A percentile compares a stretch with the other conserved stretches of the same genome.
phyloP scores from a whole-genome alignment of 1,140 invertebrate species.

The Kradibia gibbosae region DNA sequence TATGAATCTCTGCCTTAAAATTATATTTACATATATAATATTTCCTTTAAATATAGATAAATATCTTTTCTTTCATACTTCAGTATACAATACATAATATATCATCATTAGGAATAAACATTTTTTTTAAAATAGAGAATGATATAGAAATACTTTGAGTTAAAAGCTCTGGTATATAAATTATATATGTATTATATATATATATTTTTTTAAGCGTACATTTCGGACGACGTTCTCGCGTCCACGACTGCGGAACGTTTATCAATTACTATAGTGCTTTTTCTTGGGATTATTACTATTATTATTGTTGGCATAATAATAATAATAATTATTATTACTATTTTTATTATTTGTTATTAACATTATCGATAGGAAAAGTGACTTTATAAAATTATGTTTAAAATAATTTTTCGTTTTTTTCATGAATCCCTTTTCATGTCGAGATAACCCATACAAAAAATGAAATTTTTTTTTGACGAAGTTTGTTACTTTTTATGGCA shows the following conservation, averaged over 20 bases:
- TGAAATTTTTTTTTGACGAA: neutral
- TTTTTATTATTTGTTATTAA: slow-evolving; percentile 70
- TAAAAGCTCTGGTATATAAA: slow-evolving; percentile 40
- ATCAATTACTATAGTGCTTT: slow-evolving; percentile 35
- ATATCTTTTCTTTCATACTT: slow-evolving; percentile 44
- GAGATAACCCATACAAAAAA: slow-evolving; percentile 34
- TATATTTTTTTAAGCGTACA: slow-evolving; percentile 47
- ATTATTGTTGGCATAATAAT: slow-evolving; percentile 23
- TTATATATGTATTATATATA: slow-evolving; percentile 39
- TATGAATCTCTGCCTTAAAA: slow-evolving; percentile 36
- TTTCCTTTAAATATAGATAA: slow-evolving; percentile 42
- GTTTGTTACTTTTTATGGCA: neutral
- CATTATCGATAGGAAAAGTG: slow-evolving; percentile 19
- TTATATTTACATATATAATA: slow-evolving; percentile 43
- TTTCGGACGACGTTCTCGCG: slow-evolving; percentile 45
- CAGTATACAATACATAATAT: slow-evolving; percentile 31
- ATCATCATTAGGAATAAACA: slow-evolving; percentile 44
- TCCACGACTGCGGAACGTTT: slow-evolving; percentile 41
- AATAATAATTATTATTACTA: slow-evolving; percentile 29
- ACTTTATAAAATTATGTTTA: slow-evolving; percentile 16
- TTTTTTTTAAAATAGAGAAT: slow-evolving; percentile 51
- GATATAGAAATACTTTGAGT: slow-evolving; percentile 49
- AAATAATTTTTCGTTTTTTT: slow-evolving; percentile 6
- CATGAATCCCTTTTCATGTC: neutral
- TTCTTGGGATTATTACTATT: slow-evolving; percentile 23